A percentile compares a stretch with the other conserved stretches of the same genome.
Evolutionary conservation across 2,113 vertebrate genomes (phyloP).

Genomic region (Chitala chitala): DNA sequence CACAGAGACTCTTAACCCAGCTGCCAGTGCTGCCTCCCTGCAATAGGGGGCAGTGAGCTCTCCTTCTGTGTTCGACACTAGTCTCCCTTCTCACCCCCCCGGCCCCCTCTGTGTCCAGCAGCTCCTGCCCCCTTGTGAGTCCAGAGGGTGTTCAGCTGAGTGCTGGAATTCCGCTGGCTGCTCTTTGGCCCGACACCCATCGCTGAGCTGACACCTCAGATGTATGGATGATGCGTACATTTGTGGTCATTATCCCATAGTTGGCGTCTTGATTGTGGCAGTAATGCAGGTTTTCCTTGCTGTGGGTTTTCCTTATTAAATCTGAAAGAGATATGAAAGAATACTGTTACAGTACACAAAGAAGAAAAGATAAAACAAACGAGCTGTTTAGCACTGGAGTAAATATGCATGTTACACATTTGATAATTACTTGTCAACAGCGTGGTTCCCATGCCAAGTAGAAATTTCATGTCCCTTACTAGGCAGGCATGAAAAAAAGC

Average conservation of each 20-base stretch:
- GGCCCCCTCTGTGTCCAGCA: neutral
- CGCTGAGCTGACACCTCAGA: no score
- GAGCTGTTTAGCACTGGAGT: neutral
- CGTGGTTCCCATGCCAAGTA: no score
- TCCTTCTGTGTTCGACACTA: neutral
- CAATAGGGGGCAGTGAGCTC: neutral
- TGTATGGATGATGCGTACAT: no score
- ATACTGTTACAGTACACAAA: no score
- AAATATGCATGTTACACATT: neutral
- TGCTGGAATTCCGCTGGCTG: no score
- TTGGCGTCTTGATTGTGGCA: neutral
- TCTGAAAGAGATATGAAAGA: no score
- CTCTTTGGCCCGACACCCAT: neutral
- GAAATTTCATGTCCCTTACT: neutral
- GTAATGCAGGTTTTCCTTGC: neutral
- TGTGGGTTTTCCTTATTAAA: no score
- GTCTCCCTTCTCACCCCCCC: neutral
- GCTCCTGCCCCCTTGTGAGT: neutral
- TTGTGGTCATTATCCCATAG: no score
- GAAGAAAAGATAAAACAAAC: neutral
- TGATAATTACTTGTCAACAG: neutral
- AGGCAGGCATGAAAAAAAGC: neutral
- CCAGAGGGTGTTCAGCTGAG: no score
- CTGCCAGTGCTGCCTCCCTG: neutral
- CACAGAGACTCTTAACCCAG: no score